Percentiles rank a stretch among this genome's conserved stretches.
Conservation (phyloP, 2,113 vertebrate species). For the Callipepla californica region DNA sequence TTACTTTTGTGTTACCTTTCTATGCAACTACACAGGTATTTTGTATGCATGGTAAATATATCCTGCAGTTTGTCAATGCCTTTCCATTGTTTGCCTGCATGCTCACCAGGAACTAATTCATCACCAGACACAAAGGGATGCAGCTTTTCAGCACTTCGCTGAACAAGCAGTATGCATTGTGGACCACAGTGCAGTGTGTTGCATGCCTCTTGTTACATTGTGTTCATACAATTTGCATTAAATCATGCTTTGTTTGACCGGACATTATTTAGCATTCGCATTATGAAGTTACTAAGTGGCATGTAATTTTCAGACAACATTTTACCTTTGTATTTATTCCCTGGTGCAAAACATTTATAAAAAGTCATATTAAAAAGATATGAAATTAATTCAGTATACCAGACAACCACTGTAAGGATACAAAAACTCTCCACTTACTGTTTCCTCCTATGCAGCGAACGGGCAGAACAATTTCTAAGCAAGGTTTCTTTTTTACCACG, state of each 20-base stretch:
- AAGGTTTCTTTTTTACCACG: neutral
- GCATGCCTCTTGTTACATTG: slow-evolving; percentile 22
- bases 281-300: neutral
- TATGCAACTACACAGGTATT: neutral
- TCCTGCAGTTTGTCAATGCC: slow-evolving; percentile 59
- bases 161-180: slow-evolving; percentile 22
- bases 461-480: neutral
- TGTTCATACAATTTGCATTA: slow-evolving; percentile 21
- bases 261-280: neutral
- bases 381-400: neutral
- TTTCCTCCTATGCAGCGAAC: neutral
- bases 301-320: neutral
- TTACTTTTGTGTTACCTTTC: slow-evolving; percentile 42
- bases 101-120: slow-evolving; percentile 4
- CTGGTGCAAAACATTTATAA: slow-evolving; percentile 39
- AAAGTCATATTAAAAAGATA: slow-evolving; percentile 19
- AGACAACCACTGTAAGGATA: neutral
- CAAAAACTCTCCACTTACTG: neutral
- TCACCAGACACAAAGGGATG: slow-evolving; percentile 24
- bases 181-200: neutral
- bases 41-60: slow-evolving; percentile 35
- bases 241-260: neutral
- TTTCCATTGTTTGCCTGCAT: slow-evolving; percentile 59
- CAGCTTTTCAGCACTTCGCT: slow-evolving; percentile 49
- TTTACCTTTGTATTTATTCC: slow-evolving; percentile 30